phyloP scores from a whole-genome alignment of 2,797 vertebrate genomes.

The Lophotriccus pileatus region DNA sequence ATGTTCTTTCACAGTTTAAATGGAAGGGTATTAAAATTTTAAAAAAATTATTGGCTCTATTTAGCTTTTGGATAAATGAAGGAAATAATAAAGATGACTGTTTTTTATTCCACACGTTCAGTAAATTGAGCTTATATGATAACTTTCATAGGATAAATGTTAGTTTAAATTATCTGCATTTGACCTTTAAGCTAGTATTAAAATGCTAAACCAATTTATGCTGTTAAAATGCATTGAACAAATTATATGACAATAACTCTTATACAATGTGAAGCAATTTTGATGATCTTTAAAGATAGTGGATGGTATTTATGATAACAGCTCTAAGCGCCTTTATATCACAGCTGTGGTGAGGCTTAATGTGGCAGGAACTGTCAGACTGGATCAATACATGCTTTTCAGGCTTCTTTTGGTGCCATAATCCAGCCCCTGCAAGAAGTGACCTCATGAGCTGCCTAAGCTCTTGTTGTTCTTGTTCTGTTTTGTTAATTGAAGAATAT shows the following conservation, averaged over 20 bases:
- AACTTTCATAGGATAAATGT: slow-evolving; percentile 73
- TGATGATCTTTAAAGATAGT: slow-evolving; percentile 85
- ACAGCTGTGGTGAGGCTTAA: slow-evolving; percentile 87
- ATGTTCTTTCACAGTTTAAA: not conserved
- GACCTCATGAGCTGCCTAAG: slow-evolving; percentile 87
- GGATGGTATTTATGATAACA: slow-evolving; percentile 85
- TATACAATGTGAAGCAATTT: slow-evolving; percentile 82
- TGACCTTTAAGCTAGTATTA: slow-evolving; percentile 90
- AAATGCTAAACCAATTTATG: slow-evolving; percentile 84
- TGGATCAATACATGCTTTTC: slow-evolving; percentile 89
- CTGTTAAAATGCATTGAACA: slow-evolving; percentile 84
- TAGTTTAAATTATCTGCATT: slow-evolving; percentile 85
- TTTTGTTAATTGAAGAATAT: slow-evolving; percentile 81
- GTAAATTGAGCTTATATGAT: slow-evolving; percentile 70
- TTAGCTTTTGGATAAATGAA: slow-evolving; percentile 25
- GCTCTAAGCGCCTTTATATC: slow-evolving; percentile 84
- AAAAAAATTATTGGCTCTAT: not conserved
- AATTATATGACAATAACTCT: slow-evolving; percentile 83
- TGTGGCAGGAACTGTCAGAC: slow-evolving; percentile 88
- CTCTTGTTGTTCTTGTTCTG: slow-evolving; percentile 83
- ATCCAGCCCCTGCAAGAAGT: slow-evolving; percentile 87
- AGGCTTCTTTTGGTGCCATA: slow-evolving; percentile 88
- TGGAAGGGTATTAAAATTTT: not conserved
- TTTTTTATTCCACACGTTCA: slow-evolving; percentile 49
- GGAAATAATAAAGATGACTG: slow-evolving; percentile 3